Evolutionary conservation across 1,140 invertebrate species (phyloP).

Genomic region (Panulirus ornatus): DNA sequence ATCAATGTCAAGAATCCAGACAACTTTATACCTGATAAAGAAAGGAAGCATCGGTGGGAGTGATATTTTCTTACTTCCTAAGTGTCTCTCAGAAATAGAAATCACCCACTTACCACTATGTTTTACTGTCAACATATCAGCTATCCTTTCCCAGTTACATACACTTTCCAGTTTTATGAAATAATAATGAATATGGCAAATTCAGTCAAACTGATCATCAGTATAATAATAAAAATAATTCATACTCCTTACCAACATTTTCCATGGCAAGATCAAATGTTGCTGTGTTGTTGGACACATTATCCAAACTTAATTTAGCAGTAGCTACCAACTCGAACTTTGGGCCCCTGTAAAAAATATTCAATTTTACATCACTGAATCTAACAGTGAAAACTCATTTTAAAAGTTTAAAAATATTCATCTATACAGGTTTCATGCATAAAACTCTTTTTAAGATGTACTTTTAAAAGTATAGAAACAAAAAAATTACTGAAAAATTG

Average conservation of each 20-base stretch:
- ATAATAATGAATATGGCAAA: neutral
- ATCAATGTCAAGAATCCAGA: neutral
- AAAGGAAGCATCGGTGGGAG: too few relatives aligned
- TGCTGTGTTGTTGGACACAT: conserved; percentile 78
- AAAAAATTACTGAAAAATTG: neutral
- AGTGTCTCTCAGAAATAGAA: too few relatives aligned
- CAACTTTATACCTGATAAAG: too few relatives aligned
- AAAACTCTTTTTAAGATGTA: neutral
- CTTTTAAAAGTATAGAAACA: neutral
- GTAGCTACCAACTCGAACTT: conserved; percentile 85
- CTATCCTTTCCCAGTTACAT: too few relatives aligned
- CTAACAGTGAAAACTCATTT: neutral
- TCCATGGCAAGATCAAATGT: conserved; percentile 82
- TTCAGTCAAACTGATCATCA: neutral
- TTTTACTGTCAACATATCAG: too few relatives aligned
- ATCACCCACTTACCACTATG: too few relatives aligned
- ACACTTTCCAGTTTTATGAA: neutral
- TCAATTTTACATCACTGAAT: neutral
- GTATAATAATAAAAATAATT: neutral
- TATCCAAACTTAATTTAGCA: conserved; percentile 42
- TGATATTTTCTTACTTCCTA: too few relatives aligned
- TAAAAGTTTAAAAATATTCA: neutral
- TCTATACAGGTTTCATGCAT: neutral
- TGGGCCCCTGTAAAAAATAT: conserved; percentile 82
- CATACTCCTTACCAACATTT: conserved; percentile 52